These are phyloP conservation scores for Sylvilagus bachmani DNA, from an alignment of 2,113 vertebrate genomes.

Conservation along the genomic window DNA sequence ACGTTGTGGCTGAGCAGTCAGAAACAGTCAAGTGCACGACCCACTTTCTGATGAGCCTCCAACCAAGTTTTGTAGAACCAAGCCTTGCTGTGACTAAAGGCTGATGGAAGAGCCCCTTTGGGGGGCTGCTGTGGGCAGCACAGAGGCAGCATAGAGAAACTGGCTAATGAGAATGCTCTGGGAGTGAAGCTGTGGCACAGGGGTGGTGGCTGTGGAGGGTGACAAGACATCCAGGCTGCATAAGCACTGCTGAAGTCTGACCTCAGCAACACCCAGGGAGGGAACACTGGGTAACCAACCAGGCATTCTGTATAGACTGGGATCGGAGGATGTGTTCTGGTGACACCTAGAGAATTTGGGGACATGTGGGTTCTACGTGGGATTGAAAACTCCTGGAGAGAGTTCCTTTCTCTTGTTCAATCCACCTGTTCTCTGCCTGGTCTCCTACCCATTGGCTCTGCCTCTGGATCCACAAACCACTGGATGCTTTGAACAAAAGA, in stretches of 20 bases:
- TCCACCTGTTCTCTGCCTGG: not conserved
- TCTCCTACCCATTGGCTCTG: not conserved
- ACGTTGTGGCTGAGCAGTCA: not conserved
- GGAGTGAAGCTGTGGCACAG: too few relatives aligned
- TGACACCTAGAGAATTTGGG: not conserved
- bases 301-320: not conserved
- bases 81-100: slow-evolving; percentile 1
- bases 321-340: not conserved
- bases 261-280: not conserved
- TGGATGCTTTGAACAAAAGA: slow-evolving; percentile 17
- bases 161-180: not conserved
- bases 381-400: slow-evolving; percentile 14
- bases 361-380: not conserved
- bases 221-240: not conserved
- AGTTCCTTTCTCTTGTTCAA: not conserved
- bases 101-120: not conserved
- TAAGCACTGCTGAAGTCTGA: not conserved
- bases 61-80: slow-evolving; percentile 14
- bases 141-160: not conserved
- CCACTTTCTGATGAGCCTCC: not conserved
- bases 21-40: not conserved
- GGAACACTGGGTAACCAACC: not conserved
- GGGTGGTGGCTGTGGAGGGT: not conserved
- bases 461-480: not conserved
- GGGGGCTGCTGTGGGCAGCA: not conserved